Evolutionary conservation across 1,140 invertebrate species (phyloP), one percentile per base, ranked within the genome.

Genomic region (Hypsibius dujardini): DNA sequence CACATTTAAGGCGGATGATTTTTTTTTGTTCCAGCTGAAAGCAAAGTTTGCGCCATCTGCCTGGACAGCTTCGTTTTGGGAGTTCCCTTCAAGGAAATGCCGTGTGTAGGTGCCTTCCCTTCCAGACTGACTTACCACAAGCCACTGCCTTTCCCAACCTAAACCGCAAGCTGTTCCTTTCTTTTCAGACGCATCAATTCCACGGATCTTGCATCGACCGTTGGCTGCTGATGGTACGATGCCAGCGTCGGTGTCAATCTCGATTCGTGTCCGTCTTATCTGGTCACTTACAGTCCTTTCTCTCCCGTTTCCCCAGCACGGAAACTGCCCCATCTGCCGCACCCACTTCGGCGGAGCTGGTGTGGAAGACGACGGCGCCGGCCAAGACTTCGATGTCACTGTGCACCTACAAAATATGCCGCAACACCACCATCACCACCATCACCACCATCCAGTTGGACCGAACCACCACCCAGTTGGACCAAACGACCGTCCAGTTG

Each of bases 161-260:
- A n/a, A n/a, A n/a, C n/a, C n/a, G n/a, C n/a, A n/a, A n/a, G n/a
- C n/a, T n/a, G n/a, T n/a, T n/a, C n/a, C 50, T 56, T 56, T 56
- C 50, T 7, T 56, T 56, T 7, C 50, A 56, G 50, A 56, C 50
- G n/a, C 50, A 56, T 56, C 50, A 56, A n/a, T 56, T 56, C 50
- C 50, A 56, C 50, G 50, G 50, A 56, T 56, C 50, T 7, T 56
- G 50, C 50, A 56, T 56, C n/a, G 50, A 56, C 50, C 50, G 50
- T 56, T 56, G 50, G 50, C n/a, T 56, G 50, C n/a, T 56, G n/a
- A 56, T 56, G 7, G 50, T 56, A 56, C 7, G 50, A 56, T n/a
- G n/a, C n/a, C n/a, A n/a, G n/a, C n/a, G n/a, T n/a, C n/a, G n/a
- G n/a, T n/a, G n/a, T n/a, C n/a, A 56, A 56, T 56, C 50, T 56